phyloP scores from a whole-genome alignment of 2,888 invertebrate genomes.

The Orthonychiurus folsomi region DNA sequence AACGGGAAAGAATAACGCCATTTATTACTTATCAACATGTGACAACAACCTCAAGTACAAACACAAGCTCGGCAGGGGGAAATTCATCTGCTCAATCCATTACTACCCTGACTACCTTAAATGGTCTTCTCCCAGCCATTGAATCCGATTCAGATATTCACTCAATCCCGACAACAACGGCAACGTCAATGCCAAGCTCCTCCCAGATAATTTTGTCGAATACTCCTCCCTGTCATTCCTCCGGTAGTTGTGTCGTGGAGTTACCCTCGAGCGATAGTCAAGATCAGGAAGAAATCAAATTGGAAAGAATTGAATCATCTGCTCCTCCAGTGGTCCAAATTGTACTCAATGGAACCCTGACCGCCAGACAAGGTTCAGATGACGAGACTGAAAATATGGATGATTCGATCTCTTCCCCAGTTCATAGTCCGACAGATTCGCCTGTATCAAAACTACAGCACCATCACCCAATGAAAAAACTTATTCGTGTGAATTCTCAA shows the following conservation, averaged over 20 bases:
- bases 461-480: background rate
- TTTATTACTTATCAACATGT: constrained; percentile 41
- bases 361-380: background rate
- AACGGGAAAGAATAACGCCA: constrained; percentile 39
- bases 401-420: background rate
- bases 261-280: background rate
- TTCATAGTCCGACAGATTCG: background rate
- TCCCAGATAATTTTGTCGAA: background rate
- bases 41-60: constrained; percentile 29
- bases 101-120: background rate
- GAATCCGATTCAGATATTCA: background rate
- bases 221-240: background rate
- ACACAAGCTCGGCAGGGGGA: constrained; percentile 35
- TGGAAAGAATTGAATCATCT: background rate
- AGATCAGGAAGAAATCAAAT: background rate
- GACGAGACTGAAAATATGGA: background rate
- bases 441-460: background rate
- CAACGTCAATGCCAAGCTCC: background rate
- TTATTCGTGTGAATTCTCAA: background rate
- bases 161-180: background rate
- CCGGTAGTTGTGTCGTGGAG: background rate
- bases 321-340: background rate
- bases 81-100: background rate
- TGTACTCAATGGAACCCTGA: background rate
- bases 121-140: background rate